Evolutionary conservation across 64 coral and sea anemone species (phyloP), one percentile per base, ranked within the genome.

Genomic region (Hydrozoanthus tunicans): DNA sequence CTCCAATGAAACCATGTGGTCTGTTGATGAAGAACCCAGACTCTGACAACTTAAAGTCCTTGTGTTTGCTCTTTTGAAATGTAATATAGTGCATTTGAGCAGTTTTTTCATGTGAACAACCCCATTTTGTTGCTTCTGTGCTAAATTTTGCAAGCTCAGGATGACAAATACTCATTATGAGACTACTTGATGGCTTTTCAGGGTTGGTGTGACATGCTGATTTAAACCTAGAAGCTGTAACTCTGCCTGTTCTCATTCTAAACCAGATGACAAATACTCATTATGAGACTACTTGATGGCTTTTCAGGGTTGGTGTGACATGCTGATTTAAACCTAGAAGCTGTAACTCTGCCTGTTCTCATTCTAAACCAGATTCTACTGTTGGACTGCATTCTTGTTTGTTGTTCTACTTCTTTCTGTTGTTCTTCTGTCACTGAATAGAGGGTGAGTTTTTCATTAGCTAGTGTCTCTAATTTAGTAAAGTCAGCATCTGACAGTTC

Each of bases 171-270:
- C 68, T 77, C 85, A 89, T 89, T 75, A 89, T 89, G 59, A 89
- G 85, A 73, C 70, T 89, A 61, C 68, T 58, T 89, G 86, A 89
- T 62, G 86, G 86, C 20, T 89, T 74, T 67, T 10, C 72, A 77
- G 91, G 82, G 51, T 93, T 66, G 17, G 73, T 93, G 62, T 69
- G 66, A 17, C 91, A 89, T 27, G 73, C 81, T 53, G 74, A 13
- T 73, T 93, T 93, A 64, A 79, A 93, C 65, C 70, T 93, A 65
- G 74, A 88, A 56, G 91, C 91, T 67, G 81, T 63, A 56, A 73
- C 64, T 85, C 91, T 80, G 58, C 75, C 70, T 64, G 55, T 86
- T 92, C 91, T 80, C 78, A 89, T 89, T 73, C 86, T 76, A 60
- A 62, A 89, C 86, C 86, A 77, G 56, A 89, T 57, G 57, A 64